Percentiles rank a stretch among this genome's conserved stretches.
These are phyloP conservation scores for Sphaeramia orbicularis DNA, from an alignment of 2,797 vertebrate species.

Conservation along the genomic window DNA sequence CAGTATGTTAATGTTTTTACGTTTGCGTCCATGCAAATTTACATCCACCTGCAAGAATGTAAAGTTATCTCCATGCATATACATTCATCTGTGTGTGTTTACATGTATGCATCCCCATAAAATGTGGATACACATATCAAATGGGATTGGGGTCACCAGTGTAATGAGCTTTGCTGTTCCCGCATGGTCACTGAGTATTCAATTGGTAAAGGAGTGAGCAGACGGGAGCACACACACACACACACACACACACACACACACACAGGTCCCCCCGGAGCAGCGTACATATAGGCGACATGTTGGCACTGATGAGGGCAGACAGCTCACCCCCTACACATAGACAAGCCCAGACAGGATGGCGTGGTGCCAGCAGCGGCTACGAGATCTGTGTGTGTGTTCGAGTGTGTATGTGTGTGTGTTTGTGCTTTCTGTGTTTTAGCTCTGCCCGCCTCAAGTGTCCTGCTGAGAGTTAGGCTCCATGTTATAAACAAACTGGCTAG, in stretches of 20 bases:
- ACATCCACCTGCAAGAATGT: conserved; percentile 24
- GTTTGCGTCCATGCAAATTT: conserved; percentile 8
- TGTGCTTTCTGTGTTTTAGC: conserved; percentile 30
- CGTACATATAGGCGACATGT: conserved; percentile 80
- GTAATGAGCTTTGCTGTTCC: conserved; percentile 77
- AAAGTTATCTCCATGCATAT: conserved; percentile 1
- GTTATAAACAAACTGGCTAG: conserved; percentile 70
- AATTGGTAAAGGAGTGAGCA: conserved; percentile 55
- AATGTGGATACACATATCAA: conserved; percentile 66
- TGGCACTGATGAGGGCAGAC: conserved; percentile 83
- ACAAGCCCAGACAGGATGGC: conserved; percentile 81
- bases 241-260: conserved; percentile 34
- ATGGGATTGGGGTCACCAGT: conserved; percentile 74
- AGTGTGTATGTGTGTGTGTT: conserved; percentile 20
- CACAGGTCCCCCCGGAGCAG: conserved; percentile 72
- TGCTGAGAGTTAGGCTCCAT: conserved; percentile 65
- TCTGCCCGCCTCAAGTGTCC: conserved; percentile 62
- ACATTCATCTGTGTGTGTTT: conserved; percentile 9
- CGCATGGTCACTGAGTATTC: conserved; percentile 71
- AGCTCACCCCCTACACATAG: conserved; percentile 74
- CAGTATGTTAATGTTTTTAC: conserved; percentile 1
- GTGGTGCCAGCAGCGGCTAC: conserved; percentile 72
- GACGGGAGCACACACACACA: conserved; percentile 39
- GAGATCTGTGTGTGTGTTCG: conserved; percentile 27
- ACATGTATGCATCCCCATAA: conserved; percentile 24